Percentiles rank a stretch among this genome's conserved stretches.
Conservation (phyloP, 1,140 invertebrate genomes). For the Druon quercuslanigerum region DNA sequence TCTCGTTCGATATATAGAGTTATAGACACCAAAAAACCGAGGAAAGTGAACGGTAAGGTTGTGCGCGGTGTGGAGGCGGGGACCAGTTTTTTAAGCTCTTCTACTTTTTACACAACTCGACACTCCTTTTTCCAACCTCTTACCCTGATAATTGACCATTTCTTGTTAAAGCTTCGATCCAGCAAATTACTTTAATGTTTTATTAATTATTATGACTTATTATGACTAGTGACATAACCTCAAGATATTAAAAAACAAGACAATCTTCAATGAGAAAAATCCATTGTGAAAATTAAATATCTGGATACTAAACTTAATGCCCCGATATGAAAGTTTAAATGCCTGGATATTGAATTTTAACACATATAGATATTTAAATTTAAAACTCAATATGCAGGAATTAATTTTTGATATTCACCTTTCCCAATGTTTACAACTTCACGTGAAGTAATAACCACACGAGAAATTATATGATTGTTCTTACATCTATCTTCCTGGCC, state of each 20-base stretch:
- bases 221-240: neutral
- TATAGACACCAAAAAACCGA: constrained; percentile 31
- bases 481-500: neutral
- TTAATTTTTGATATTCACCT: no score
- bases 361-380: no score
- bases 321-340: no score
- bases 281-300: no score
- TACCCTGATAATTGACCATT: constrained; percentile 17
- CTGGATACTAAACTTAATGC: no score
- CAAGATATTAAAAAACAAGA: no score
- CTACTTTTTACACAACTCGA: constrained; percentile 35
- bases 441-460: no score
- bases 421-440: no score
- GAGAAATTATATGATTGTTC: neutral
- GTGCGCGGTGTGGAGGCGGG: constrained; percentile 68
- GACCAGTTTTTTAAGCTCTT: constrained; percentile 54
- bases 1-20: constrained; percentile 10
- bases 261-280: no score
- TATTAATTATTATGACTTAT: neutral
- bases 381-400: no score
- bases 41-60: constrained; percentile 50
- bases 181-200: constrained; percentile 25
- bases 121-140: constrained; percentile 34
- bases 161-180: constrained; percentile 18
- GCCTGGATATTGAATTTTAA: no score